Base-by-base conservation (phyloP, 2,888 invertebrate species). In the Actias luna region DNA sequence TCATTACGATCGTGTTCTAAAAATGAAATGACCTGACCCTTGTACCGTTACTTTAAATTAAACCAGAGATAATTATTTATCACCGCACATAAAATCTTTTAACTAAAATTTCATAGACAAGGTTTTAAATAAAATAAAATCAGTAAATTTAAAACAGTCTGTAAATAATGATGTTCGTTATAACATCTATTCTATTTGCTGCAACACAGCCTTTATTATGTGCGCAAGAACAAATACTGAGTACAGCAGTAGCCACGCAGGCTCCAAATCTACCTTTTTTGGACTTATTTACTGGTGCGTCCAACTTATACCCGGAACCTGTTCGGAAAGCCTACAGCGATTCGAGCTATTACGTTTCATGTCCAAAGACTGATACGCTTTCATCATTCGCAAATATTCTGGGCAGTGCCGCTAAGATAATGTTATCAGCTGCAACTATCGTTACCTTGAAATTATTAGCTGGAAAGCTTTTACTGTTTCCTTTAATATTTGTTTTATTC, bases 351-450 rank as follows among this genome's bases (percentile, higher is more conserved):
- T 77, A 82, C 65, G 78, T 84, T 42, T 84, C 89, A 59, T 91
- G 90, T 66, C 87, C 87, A 27, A 87, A 88, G 69, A 69, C 83
- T 10, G 91, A 92, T 67, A 80, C 83, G 2, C 78, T 91, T 29
- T 83, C 88, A 33, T 85, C 89, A 10, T 84, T 91, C 62, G 92
- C 92, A 5, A 91, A 85, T 70, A 75, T 91, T 62, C 69, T 92
- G 60, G 87, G 87, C 5, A 93, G 88, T 69, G 89, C 90, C 42
- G 91, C 92, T 7, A 93, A 93, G 75, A 92, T 93, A 62, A 84
- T 93, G 86, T 71, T 93, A 66, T 89, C 93, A 3, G 87, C 83
- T 31, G 87, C 90, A 52, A 79, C 87, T 59, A 89, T 93, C 65
- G 80, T 85, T 29, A 78, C 91, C 65, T 68, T 93, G 29, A 93